phyloP scores from a whole-genome alignment of 2,797 vertebrate species.

The Masticophis lateralis region DNA sequence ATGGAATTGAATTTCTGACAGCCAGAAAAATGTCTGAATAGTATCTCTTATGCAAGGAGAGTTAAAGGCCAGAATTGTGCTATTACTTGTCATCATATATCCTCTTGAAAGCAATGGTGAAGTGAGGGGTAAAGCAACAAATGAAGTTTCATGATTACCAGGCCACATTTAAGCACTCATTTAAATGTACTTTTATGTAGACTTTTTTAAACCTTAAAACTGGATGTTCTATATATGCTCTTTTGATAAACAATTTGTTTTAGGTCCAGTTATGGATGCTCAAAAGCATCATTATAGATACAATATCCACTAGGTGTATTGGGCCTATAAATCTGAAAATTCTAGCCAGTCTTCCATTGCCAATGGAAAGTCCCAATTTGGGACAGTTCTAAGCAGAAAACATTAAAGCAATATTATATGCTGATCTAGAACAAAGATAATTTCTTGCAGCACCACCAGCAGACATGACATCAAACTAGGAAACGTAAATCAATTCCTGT shows the following conservation, averaged over 20 bases:
- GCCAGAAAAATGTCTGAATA: background rate
- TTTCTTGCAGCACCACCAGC: conserved; percentile 5
- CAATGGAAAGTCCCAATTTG: background rate
- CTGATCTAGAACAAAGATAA: background rate
- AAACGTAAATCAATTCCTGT: background rate
- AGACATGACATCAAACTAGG: background rate
- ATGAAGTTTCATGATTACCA: background rate
- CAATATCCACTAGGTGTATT: background rate
- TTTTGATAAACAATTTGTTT: conserved; percentile 34
- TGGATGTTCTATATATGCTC: background rate
- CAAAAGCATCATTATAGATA: background rate
- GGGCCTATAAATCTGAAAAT: background rate
- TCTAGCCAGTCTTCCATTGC: background rate
- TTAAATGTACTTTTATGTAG: background rate
- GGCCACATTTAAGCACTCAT: background rate
- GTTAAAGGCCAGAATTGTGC: background rate
- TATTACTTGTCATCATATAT: background rate
- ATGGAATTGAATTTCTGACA: conserved; percentile 6
- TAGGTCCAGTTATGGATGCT: background rate
- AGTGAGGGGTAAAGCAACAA: background rate
- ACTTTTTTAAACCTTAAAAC: background rate
- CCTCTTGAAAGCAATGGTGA: background rate
- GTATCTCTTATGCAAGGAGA: background rate
- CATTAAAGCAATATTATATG: background rate
- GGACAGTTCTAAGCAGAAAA: background rate